Conservation (phyloP, 2,797 vertebrate genomes). For the Danio tinwini region DNA sequence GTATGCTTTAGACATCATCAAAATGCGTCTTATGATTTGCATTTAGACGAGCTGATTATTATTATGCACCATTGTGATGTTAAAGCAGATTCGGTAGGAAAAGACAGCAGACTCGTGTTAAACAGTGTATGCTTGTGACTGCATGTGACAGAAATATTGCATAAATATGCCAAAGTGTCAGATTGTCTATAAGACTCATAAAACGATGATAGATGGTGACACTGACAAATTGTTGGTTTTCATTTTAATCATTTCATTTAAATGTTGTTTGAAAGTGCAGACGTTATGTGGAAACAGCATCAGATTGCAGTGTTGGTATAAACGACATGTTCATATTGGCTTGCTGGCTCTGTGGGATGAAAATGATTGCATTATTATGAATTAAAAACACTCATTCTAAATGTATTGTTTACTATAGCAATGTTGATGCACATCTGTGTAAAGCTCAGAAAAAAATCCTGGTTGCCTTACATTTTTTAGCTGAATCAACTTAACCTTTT, state of each 20-base stretch:
- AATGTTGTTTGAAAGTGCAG: background rate
- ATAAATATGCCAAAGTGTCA: conserved; percentile 40
- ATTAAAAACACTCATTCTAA: background rate
- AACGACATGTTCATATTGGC: background rate
- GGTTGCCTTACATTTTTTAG: too few species aligned
- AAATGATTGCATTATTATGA: background rate
- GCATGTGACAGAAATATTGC: conserved; percentile 1
- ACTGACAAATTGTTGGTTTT: background rate
- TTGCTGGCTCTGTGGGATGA: too few species aligned
- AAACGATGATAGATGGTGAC: conserved; percentile 59
- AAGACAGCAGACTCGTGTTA: conserved; percentile 51
- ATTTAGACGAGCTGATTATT: conserved; percentile 80
- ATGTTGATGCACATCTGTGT: background rate
- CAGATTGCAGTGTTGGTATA: background rate
- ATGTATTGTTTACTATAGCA: background rate
- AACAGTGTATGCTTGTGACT: conserved; percentile 26
- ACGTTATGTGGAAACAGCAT: background rate
- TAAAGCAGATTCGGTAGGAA: conserved; percentile 60
- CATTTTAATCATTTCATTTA: background rate
- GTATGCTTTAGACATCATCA: conserved; percentile 68
- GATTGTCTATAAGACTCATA: conserved; percentile 55
- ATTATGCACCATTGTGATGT: conserved; percentile 68
- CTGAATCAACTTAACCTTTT: too few species aligned
- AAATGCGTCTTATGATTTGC: conserved; percentile 76
- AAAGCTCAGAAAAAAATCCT: background rate